Percentiles rank a stretch among this genome's conserved stretches.
Evolutionary conservation across 2,888 invertebrate genomes (phyloP).

Genomic region (Crossocerus cetratus): DNA sequence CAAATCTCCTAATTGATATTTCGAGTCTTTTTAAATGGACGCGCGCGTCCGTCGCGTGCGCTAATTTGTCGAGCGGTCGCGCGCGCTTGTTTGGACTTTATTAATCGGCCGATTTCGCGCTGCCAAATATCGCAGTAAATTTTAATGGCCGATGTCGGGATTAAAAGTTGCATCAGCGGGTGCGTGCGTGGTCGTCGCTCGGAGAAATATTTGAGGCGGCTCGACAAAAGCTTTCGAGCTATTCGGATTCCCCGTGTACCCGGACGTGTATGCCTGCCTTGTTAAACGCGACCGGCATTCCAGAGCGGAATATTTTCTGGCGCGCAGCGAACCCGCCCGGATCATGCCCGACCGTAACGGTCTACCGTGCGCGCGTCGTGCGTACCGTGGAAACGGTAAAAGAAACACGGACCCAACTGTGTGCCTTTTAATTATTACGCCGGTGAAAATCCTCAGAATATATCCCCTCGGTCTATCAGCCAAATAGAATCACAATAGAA

Average conservation of each 20-base stretch:
- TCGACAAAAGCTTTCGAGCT: conserved; percentile 4
- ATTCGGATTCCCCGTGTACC: not conserved
- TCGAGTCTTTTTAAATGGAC: not conserved
- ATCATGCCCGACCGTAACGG: conserved; percentile 7
- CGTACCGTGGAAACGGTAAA: conserved; percentile 7
- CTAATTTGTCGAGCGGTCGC: not conserved
- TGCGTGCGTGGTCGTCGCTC: not conserved
- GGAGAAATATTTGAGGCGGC: not conserved
- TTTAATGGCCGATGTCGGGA: not conserved
- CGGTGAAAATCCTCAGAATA: no score
- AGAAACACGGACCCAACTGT: not conserved
- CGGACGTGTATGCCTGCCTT: conserved; percentile 3
- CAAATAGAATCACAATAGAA: no score
- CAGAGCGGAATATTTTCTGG: conserved; percentile 12
- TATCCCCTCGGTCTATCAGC: no score
- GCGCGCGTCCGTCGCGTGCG: not conserved
- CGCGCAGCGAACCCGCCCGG: not conserved
- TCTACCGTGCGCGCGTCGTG: not conserved
- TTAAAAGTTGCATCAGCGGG: not conserved
- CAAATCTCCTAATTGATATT: not conserved
- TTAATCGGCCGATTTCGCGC: not conserved
- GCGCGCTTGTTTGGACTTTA: not conserved
- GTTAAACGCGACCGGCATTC: conserved; percentile 9
- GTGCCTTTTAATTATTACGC: not conserved
- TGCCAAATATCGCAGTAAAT: conserved; percentile 3